Percentiles rank a stretch among this genome's conserved stretches.
phyloP scores from a whole-genome alignment of 2,888 invertebrate species.

The Ophion ellenae region DNA sequence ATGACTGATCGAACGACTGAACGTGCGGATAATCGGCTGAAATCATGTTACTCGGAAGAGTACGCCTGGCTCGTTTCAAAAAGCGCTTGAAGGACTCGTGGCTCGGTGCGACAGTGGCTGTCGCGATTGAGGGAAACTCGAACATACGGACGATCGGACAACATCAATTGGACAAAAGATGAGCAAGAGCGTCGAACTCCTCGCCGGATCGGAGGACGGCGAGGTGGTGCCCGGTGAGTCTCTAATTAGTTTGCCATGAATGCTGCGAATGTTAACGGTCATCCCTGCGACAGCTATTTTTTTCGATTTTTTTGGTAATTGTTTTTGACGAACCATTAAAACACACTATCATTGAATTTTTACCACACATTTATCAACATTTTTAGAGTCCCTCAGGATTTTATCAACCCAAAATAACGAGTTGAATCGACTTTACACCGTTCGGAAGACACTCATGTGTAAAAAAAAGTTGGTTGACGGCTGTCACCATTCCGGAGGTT shows the following conservation, averaged over 20 bases:
- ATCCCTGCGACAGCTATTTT: too few species aligned
- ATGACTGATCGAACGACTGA: conserved; percentile 61
- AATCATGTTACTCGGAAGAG: conserved; percentile 77
- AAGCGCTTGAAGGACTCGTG: conserved; percentile 77
- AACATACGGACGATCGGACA: conserved; percentile 39
- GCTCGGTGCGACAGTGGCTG: conserved; percentile 63
- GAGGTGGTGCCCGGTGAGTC: conserved; percentile 76
- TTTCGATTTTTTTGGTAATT: too few species aligned
- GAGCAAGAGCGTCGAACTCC: conserved; percentile 82
- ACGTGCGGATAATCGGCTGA: conserved; percentile 67
- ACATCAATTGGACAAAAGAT: conserved; percentile 71
- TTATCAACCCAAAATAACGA: too few species aligned
- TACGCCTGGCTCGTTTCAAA: conserved; percentile 76
- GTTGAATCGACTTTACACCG: too few species aligned
- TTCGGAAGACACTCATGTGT: too few species aligned
- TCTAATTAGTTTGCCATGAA: background rate
- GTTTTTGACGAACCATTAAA: too few species aligned
- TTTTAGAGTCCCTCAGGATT: too few species aligned
- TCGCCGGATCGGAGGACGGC: conserved; percentile 80
- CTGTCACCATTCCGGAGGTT: too few species aligned
- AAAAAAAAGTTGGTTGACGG: too few species aligned
- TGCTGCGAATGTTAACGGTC: too few species aligned
- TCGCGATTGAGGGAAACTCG: conserved; percentile 33
- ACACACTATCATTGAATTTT: too few species aligned
- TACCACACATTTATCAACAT: too few species aligned